A percentile compares a stretch with the other conserved stretches of the same genome.
Conservation (phyloP, 2,797 vertebrate genomes). For the Sebastes trivittatus region DNA sequence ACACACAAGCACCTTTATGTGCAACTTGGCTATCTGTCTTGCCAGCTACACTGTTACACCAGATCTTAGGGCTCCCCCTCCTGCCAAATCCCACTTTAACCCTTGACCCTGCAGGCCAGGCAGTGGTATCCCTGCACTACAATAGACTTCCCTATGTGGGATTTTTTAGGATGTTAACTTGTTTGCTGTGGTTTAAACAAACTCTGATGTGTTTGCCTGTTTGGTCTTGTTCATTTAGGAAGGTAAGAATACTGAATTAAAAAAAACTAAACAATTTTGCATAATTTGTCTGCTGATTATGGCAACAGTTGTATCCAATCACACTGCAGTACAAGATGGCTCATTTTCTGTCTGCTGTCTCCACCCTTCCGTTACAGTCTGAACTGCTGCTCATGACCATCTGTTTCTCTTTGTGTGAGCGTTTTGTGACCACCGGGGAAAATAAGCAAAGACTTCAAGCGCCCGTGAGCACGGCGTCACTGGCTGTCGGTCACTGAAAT, state of each 20-base stretch:
- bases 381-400: not conserved
- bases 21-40: not conserved
- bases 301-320: not conserved
- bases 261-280: not conserved
- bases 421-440: not conserved
- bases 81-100: not conserved
- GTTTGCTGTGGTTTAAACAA: not conserved
- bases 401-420: not conserved
- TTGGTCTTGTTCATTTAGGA: not conserved
- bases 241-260: not conserved
- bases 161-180: not conserved
- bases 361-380: not conserved
- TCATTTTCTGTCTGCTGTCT: conserved; percentile 3
- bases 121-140: not conserved
- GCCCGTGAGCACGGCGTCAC: not conserved
- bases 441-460: not conserved
- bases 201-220: not conserved
- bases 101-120: not conserved
- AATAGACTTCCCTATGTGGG: not conserved
- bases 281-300: not conserved
- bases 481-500: not conserved
- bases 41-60: not conserved
- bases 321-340: not conserved
- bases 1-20: not conserved
- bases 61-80: not conserved